These are phyloP conservation scores for Paraplagusia blochii DNA, from an alignment of 2,113 vertebrate genomes.

Conservation along the genomic window DNA sequence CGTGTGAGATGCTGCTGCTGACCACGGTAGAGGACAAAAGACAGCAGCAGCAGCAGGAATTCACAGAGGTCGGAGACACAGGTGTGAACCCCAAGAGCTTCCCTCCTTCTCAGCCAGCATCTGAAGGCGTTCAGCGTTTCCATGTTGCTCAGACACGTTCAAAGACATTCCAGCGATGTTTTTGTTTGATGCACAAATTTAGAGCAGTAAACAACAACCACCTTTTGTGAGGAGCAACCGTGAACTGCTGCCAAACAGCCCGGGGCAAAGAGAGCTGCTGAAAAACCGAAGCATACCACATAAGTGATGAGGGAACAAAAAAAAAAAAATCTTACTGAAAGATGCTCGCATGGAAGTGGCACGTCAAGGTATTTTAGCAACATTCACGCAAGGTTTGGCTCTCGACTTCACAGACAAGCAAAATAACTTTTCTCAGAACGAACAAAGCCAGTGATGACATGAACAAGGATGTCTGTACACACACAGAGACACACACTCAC, in stretches of 20 bases:
- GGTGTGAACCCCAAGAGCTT: conserved; percentile 51
- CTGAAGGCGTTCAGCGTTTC: conserved; percentile 38
- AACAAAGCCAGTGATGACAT: not conserved
- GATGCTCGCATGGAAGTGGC: conserved; percentile 2
- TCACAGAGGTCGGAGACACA: conserved; percentile 46
- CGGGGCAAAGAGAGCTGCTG: conserved; percentile 3
- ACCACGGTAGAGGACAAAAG: conserved; percentile 10
- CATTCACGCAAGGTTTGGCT: not conserved
- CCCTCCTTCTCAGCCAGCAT: conserved; percentile 34
- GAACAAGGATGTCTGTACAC: too few species aligned
- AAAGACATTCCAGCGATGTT: conserved; percentile 63
- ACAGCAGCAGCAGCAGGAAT: conserved; percentile 38
- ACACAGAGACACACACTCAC: not conserved
- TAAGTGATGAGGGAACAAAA: conserved; percentile 7
- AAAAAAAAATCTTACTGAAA: conserved; percentile 1
- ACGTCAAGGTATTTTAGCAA: not conserved
- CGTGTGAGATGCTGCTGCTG: not conserved
- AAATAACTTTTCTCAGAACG: not conserved
- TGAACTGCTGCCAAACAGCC: conserved; percentile 27
- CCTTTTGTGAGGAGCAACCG: conserved; percentile 2
- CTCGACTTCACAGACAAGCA: not conserved
- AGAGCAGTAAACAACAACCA: conserved; percentile 48
- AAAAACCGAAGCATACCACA: not conserved
- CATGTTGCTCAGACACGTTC: conserved; percentile 58
- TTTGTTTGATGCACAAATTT: conserved; percentile 53